Evolutionary conservation across 2,113 vertebrate genomes (phyloP), one percentile per base, ranked within the genome.

Genomic region (Dermatemys mawii): DNA sequence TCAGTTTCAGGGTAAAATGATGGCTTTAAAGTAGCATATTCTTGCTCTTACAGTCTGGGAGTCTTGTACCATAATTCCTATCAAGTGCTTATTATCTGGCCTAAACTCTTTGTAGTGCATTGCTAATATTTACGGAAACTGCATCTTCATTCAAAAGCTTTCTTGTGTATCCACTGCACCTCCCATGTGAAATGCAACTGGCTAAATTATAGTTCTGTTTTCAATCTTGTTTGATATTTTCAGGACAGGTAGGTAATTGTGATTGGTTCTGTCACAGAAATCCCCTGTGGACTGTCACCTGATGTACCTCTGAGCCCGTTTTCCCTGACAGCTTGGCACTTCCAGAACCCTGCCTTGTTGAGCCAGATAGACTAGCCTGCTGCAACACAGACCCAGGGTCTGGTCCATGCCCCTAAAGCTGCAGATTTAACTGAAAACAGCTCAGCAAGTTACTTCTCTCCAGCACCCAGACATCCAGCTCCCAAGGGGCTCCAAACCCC

Each of bases 41-140:
- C 24, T 29, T 81, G 16, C 75, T 92, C 32, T 29, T 6, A 22
- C 2, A 60, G 2, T 88, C 85, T 29, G 10, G 32, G 67, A 73
- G 48, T 63, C 49, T 38, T 1, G 0, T 49, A 24, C 46, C 1
- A 0, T 73, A 51, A 32, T 27, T 55, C 14, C 22, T 49, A 35
- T 41, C 27, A 50, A 0, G 35, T n/a, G 4, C 49, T 44, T 70
- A 1, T 83, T 81, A 0, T 27, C 24, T 81, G 46, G 46, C 81
- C 35, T 76, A n/a, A 17, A 2, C 1, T 70, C 57, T 75, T 51
- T 86, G 6, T 50, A 49, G 2, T 21, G 12, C 2, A 5, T 11
- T 49, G 78, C 44, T 79, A 4, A 16, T 76, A 2, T 79, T 88
- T 63, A 57, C 49, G 67, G 11, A 4, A 26, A 5, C 16, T 26